These are phyloP conservation scores for Pseudomugil gertrudae DNA, from an alignment of 2,797 vertebrate species.

Conservation along the genomic window DNA sequence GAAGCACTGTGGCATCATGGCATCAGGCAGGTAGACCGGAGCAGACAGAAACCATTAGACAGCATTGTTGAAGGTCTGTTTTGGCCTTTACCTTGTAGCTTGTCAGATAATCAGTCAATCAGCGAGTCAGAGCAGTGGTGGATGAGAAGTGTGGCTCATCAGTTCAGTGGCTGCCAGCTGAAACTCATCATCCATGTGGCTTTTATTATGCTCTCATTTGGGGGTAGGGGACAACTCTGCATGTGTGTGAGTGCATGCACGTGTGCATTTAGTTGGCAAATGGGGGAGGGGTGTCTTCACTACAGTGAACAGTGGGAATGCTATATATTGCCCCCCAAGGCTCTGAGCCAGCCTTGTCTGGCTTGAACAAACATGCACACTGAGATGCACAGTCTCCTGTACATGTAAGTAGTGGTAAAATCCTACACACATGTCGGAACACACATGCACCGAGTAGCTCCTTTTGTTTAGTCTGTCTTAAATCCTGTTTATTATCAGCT, in stretches of 20 bases:
- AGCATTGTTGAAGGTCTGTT: constrained; percentile 47
- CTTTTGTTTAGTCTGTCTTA: constrained; percentile 38
- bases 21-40: constrained; percentile 9
- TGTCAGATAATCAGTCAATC: constrained; percentile 55
- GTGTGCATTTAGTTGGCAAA: constrained; percentile 32
- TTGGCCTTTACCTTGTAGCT: constrained; percentile 50
- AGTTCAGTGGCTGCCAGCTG: constrained; percentile 67
- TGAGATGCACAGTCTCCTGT: constrained; percentile 27
- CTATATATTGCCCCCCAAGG: constrained; percentile 51
- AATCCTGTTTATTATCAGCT: constrained; percentile 29
- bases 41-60: constrained; percentile 35
- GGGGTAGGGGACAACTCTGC: constrained; percentile 46
- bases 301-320: constrained; percentile 67
- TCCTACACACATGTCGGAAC: constrained; percentile 18
- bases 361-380: constrained; percentile 26
- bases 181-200: constrained; percentile 80
- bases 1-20: constrained; percentile 1
- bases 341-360: constrained; percentile 50
- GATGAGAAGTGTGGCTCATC: constrained; percentile 38
- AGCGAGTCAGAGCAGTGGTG: constrained; percentile 38
- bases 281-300: constrained; percentile 66
- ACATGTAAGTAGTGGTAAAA: constrained; percentile 17
- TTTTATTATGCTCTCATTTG: constrained; percentile 80
- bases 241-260: constrained; percentile 44
- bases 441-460: constrained; percentile 4